phyloP scores from a whole-genome alignment of 2,797 vertebrate genomes.

The Euphonia xanthogaster region DNA sequence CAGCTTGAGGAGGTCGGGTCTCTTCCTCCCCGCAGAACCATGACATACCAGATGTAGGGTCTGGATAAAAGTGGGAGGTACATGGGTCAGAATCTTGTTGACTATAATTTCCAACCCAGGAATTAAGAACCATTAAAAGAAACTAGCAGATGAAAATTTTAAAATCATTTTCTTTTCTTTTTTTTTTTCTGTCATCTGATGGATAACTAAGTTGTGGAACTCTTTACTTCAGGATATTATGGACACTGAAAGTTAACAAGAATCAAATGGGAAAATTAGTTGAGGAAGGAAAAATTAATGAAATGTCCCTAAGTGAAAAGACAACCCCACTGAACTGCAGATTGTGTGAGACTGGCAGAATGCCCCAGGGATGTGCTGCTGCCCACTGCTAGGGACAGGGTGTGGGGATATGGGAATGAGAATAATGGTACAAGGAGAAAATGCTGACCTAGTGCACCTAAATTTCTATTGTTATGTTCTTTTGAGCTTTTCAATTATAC shows the following conservation, averaged over 20 bases:
- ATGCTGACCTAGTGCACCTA: background rate
- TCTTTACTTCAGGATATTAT: background rate
- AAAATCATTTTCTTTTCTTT: rapidly evolving
- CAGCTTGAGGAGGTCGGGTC: background rate
- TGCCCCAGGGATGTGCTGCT: background rate
- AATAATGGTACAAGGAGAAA: background rate
- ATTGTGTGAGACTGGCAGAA: background rate
- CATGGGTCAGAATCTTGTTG: background rate
- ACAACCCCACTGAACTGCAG: background rate
- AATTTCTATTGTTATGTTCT: background rate
- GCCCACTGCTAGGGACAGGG: background rate
- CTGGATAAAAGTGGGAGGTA: background rate
- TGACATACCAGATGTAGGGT: background rate
- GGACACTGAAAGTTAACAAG: background rate
- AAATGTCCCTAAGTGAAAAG: background rate
- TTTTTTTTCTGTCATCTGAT: background rate
- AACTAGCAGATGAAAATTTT: background rate
- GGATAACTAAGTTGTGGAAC: background rate
- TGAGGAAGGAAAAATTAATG: background rate
- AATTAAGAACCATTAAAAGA: background rate
- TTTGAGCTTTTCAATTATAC: background rate
- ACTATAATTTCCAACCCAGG: background rate
- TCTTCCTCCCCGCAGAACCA: background rate
- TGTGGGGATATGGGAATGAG: background rate
- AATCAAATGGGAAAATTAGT: background rate